A percentile compares a stretch with the other conserved stretches of the same genome.
Conservation (phyloP, 2,888 invertebrate genomes). For the Eupeodes latifasciatus region DNA sequence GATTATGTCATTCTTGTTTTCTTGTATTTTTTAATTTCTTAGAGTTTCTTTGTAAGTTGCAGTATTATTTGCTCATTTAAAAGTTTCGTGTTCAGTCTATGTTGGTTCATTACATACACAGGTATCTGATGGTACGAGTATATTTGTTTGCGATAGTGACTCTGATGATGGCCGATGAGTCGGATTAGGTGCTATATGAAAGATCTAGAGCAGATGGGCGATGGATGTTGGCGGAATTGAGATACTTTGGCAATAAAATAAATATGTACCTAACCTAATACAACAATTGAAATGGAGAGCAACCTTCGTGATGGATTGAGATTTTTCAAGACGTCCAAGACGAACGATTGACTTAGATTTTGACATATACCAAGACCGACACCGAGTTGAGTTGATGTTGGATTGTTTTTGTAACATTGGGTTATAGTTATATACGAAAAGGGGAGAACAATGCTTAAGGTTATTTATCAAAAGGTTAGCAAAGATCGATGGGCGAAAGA, state of each 20-base stretch:
- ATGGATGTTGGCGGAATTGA: slow-evolving; percentile 12
- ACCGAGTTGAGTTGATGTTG: slow-evolving; percentile 7
- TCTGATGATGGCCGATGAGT: slow-evolving; percentile 61
- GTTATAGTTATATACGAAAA: slow-evolving; percentile 29
- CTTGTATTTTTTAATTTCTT: background rate
- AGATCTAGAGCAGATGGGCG: slow-evolving; percentile 68
- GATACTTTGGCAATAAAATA: slow-evolving; percentile 18
- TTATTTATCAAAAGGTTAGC: slow-evolving; percentile 38
- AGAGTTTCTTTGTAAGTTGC: background rate
- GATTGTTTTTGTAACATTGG: slow-evolving; percentile 39
- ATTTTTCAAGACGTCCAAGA: slow-evolving; percentile 60
- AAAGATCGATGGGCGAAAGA: slow-evolving; percentile 12
- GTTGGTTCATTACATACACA: slow-evolving; percentile 3
- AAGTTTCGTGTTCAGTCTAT: slow-evolving; percentile 9
- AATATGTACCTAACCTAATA: background rate
- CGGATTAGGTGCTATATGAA: slow-evolving; percentile 68
- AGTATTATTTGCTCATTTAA: slow-evolving; percentile 43
- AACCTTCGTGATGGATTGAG: slow-evolving; percentile 67
- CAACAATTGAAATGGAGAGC: slow-evolving; percentile 60
- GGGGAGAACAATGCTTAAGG: slow-evolving; percentile 33
- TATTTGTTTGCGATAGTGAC: slow-evolving; percentile 48
- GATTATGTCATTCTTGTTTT: slow-evolving; percentile 67
- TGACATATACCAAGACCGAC: background rate
- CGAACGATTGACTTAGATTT: slow-evolving; percentile 38
- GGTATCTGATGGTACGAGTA: background rate